A percentile compares a stretch with the other conserved stretches of the same genome.
Conservation (phyloP, 2,797 vertebrate genomes). For the Gambelia wislizenii region DNA sequence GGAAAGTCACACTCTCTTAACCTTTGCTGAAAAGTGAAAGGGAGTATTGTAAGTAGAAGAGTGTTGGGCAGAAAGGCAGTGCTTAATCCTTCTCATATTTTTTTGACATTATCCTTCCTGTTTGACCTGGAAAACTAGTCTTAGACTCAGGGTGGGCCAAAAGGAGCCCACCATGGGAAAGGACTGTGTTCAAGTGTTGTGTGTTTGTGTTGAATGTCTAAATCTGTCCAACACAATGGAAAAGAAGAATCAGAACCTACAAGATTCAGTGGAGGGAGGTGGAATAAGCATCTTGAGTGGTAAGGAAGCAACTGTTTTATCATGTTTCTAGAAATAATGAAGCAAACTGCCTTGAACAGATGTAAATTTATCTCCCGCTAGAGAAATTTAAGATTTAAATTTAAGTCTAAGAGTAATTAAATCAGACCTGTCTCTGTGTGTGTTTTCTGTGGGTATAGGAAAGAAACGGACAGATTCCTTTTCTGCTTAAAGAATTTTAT, state of each 20-base stretch:
- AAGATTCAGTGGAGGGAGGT: background rate
- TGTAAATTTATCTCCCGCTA: background rate
- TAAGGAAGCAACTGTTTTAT: background rate
- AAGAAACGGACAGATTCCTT: background rate
- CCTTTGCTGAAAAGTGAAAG: too few relatives aligned
- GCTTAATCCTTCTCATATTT: too few relatives aligned
- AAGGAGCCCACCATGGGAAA: background rate
- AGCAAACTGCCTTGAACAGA: slow-evolving; percentile 7
- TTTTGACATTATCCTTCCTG: background rate
- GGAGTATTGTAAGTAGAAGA: background rate
- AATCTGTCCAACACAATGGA: background rate
- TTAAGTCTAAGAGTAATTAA: background rate
- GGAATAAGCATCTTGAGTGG: background rate
- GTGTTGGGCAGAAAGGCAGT: background rate
- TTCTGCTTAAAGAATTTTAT: background rate
- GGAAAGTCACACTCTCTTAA: too few relatives aligned
- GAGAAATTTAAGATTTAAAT: background rate
- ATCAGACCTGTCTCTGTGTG: background rate
- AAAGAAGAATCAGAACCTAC: background rate
- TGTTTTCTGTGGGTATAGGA: background rate
- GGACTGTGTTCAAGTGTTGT: background rate
- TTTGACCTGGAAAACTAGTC: background rate
- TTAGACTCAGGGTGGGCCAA: background rate
- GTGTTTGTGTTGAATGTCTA: background rate
- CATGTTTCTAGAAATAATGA: slow-evolving; percentile 5